Base-by-base conservation (phyloP, 2,888 invertebrate genomes). In the Clunio marinus region DNA sequence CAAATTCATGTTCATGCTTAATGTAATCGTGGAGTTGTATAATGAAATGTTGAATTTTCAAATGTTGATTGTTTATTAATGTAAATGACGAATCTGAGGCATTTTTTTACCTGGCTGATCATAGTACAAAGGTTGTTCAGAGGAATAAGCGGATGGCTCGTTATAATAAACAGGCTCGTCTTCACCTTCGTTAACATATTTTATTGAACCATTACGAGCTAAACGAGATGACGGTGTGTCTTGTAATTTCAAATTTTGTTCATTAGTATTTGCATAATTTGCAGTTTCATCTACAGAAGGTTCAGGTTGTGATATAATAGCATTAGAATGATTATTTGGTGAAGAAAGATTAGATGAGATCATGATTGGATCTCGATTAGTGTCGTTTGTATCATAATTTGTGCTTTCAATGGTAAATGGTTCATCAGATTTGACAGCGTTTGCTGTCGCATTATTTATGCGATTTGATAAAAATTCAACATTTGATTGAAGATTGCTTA, bases 381-480 rank as follows among this genome's bases (percentile, higher is more conserved):
- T 51, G 51, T 51, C 51, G 51, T 5, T 55, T 35, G 25, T 20
- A n/a, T 32, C 35, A 28, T 17, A 27, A 55, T 51, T 55, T 55
- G 66, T 46, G 27, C 22, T 5, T 66, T 66, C 66, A 66, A 55
- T 28, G 1, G n/a, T 55, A 27, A 32, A 35, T 8, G 20, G 13
- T 2, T 24, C 27, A 27, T 13, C 57, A n/a, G 45, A 25, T 13
- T 22, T 27, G 8, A 51, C 28, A 62, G 41, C 55, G 4, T 20
- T 2, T 32, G 55, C 28, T 35, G 68, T 24, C 35, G 55, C 77
- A 72, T 74, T 78, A 73, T 74, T 75, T 73, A 79, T 77, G 71
- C 77, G 77, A 75, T 76, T 78, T 32, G 77, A 76, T 72, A 79
- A 74, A 74, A 76, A 78, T 71, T 79, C 79, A 76, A 79, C 77